A percentile compares a stretch with the other conserved stretches of the same genome.
These are phyloP conservation scores for Calcarius lapponicus DNA, from an alignment of 2,797 vertebrate species.

Conservation along the genomic window DNA sequence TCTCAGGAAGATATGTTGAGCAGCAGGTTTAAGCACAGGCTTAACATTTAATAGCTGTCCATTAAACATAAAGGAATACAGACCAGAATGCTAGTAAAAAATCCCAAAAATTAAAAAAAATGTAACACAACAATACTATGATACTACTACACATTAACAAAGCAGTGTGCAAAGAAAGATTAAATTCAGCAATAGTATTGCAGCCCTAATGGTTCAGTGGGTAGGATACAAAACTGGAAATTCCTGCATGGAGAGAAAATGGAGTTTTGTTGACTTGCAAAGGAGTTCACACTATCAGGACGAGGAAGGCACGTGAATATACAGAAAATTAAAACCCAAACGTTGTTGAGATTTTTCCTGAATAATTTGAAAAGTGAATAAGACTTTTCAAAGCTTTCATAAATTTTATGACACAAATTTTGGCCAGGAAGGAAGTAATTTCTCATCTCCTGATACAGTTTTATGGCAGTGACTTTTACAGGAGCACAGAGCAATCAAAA, in stretches of 20 bases:
- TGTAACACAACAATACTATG: neutral
- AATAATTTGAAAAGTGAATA: neutral
- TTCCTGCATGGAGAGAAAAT: neutral
- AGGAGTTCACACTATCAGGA: neutral
- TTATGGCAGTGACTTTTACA: neutral
- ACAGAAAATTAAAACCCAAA: neutral
- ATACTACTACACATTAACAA: neutral
- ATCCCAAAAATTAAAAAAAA: neutral
- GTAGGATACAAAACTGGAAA: neutral
- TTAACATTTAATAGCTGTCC: neutral
- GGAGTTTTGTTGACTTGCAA: neutral
- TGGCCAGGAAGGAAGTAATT: neutral
- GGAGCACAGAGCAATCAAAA: neutral
- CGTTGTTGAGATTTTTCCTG: accelerated
- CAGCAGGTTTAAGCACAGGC: neutral
- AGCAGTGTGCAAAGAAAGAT: neutral
- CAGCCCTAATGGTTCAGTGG: neutral
- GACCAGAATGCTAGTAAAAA: neutral
- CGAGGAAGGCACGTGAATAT: neutral
- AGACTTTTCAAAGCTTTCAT: neutral
- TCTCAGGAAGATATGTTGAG: neutral
- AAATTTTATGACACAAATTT: neutral
- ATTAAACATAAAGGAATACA: neutral
- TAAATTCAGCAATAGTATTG: neutral
- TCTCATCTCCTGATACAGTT: neutral